Evolutionary conservation across 2,888 invertebrate genomes (phyloP).

Genomic region (Encarsia formosa): DNA sequence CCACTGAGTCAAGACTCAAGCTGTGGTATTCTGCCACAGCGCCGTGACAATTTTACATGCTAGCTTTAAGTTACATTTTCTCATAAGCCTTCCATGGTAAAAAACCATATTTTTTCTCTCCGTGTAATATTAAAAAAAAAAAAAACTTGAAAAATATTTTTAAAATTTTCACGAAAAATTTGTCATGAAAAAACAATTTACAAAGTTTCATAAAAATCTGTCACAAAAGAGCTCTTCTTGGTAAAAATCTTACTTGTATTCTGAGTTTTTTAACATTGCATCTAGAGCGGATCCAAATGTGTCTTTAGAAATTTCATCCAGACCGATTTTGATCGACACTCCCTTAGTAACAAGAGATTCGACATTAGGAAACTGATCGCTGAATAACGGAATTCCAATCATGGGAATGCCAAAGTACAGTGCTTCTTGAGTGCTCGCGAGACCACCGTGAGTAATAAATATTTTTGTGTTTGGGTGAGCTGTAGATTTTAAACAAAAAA

Average conservation of each 20-base stretch:
- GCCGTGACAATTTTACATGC: no score
- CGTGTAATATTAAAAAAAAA: no score
- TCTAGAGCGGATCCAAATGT: constrained; percentile 31
- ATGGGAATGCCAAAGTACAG: constrained; percentile 38
- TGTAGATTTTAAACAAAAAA: no score
- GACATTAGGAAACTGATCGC: constrained; percentile 36
- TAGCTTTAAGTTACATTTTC: no score
- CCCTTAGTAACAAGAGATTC: constrained; percentile 20
- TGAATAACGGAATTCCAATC: constrained; percentile 42
- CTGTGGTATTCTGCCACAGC: no score
- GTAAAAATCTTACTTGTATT: constrained; percentile 17
- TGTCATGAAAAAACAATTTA: not conserved
- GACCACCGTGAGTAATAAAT: constrained; percentile 44
- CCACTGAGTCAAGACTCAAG: no score
- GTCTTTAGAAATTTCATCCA: constrained; percentile 30
- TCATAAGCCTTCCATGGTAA: no score
- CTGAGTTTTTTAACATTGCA: constrained; percentile 11
- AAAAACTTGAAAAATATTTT: no score
- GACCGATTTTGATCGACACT: constrained; percentile 17
- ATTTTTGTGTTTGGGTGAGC: constrained; percentile 39
- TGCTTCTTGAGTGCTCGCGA: constrained; percentile 40
- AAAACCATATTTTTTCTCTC: no score
- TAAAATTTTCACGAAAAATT: constrained; percentile 7
- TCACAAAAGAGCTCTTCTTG: no score
- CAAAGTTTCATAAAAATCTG: constrained; percentile 1